Percentiles rank a stretch among this genome's conserved stretches.
phyloP scores from a whole-genome alignment of 1,140 invertebrate species.

The Drosophila rufa region DNA sequence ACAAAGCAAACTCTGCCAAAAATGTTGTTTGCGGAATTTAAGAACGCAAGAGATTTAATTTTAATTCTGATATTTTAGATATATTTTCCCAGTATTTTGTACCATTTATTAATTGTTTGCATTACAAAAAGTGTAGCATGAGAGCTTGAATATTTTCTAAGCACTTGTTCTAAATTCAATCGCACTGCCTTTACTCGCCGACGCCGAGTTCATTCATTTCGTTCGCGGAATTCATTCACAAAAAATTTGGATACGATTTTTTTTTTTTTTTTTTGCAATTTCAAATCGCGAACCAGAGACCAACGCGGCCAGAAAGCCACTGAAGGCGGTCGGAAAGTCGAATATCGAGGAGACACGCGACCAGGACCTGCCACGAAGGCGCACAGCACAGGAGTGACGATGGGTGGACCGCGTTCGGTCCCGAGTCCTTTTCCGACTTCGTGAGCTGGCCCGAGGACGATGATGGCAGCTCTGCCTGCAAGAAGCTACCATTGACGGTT shows the following conservation, averaged over 20 bases:
- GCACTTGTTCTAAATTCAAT: conserved; percentile 29
- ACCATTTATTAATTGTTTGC: conserved; percentile 11
- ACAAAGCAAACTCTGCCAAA: background rate
- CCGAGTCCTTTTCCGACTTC: conserved; percentile 44
- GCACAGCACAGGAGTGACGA: conserved; percentile 46
- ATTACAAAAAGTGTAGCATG: background rate
- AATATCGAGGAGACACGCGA: conserved; percentile 31
- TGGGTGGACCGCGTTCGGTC: conserved; percentile 40
- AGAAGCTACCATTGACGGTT: conserved; percentile 72
- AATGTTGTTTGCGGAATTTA: background rate
- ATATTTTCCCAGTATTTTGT: background rate
- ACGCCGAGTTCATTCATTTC: conserved; percentile 41
- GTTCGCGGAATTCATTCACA: conserved; percentile 55
- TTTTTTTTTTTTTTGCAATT: conserved; percentile 45
- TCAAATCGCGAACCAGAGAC: conserved; percentile 48
- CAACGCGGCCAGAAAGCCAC: conserved; percentile 65
- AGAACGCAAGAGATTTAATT: background rate
- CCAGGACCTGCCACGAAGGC: conserved; percentile 54
- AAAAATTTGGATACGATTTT: conserved; percentile 28
- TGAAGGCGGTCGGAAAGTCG: conserved; percentile 44
- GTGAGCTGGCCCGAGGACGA: conserved; percentile 73
- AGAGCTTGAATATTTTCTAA: background rate
- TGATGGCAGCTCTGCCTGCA: conserved; percentile 76
- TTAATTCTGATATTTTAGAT: background rate
- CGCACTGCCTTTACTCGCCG: conserved; percentile 8